Evolutionary conservation across 2,797 vertebrate species (phyloP).

Genomic region (Kryptopterus vitreolus): DNA sequence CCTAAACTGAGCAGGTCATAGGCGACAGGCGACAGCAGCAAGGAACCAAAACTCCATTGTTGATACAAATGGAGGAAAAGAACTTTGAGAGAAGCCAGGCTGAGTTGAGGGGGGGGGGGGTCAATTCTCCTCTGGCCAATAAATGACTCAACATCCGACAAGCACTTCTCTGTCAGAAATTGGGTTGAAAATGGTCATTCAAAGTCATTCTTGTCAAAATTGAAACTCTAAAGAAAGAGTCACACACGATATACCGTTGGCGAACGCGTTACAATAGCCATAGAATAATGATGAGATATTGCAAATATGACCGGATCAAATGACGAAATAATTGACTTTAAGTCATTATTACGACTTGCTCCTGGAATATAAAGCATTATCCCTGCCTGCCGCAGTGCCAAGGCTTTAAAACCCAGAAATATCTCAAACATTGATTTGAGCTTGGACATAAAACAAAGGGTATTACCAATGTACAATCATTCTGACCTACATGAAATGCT

Average conservation of each 20-base stretch:
- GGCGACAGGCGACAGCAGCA: too few relatives aligned
- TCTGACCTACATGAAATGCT: slow-evolving; percentile 15
- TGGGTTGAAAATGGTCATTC: background rate
- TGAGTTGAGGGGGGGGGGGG: too few relatives aligned
- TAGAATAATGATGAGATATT: background rate
- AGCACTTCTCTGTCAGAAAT: background rate
- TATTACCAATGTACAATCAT: background rate
- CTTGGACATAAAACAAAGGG: background rate
- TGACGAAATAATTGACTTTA: background rate
- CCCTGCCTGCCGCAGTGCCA: background rate
- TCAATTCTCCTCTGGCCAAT: too few relatives aligned
- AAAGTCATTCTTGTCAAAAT: background rate
- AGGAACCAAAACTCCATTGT: too few relatives aligned
- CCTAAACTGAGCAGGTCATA: too few relatives aligned
- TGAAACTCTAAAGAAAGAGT: background rate
- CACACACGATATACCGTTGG: background rate
- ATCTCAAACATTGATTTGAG: slow-evolving; percentile 4
- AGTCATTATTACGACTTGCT: too few relatives aligned
- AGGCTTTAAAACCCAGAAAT: background rate
- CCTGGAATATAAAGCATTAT: background rate
- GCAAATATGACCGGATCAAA: too few relatives aligned
- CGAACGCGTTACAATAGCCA: background rate
- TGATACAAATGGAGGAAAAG: too few relatives aligned
- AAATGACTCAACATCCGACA: background rate
- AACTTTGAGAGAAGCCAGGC: too few relatives aligned